Conservation (phyloP, 2,888 invertebrate genomes). For the Acanthosoma haemorrhoidale region DNA sequence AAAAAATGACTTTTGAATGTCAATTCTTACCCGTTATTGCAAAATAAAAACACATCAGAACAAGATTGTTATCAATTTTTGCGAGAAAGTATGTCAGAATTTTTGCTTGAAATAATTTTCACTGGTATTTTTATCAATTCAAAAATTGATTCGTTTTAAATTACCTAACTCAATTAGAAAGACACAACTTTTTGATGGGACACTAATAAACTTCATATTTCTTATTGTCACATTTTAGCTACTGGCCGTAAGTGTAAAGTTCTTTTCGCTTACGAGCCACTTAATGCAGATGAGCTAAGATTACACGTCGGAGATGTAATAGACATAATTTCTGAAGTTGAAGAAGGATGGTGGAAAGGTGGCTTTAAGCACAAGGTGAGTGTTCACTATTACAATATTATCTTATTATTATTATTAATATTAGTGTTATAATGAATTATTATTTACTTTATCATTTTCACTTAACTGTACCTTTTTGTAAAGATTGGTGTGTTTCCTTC, state of each 20-base stretch:
- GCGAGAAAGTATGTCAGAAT: too few species aligned
- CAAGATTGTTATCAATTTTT: too few species aligned
- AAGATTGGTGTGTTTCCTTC: slow-evolving; percentile 87
- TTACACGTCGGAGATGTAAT: slow-evolving; percentile 83
- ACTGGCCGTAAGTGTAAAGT: slow-evolving; percentile 58
- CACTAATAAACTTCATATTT: background rate
- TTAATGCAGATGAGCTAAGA: slow-evolving; percentile 87
- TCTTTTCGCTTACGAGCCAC: slow-evolving; percentile 85
- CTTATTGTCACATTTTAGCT: background rate
- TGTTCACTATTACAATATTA: slow-evolving; percentile 14
- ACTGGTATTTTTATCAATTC: too few species aligned
- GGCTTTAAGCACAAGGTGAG: slow-evolving; percentile 64
- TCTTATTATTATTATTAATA: background rate
- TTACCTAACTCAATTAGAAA: background rate
- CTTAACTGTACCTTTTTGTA: slow-evolving; percentile 16
- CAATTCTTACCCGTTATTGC: too few species aligned
- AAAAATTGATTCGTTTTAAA: too few species aligned
- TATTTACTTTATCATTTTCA: background rate
- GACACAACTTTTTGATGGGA: background rate
- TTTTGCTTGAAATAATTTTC: too few species aligned
- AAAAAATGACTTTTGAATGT: too few species aligned
- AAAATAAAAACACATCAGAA: too few species aligned
- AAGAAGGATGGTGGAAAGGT: slow-evolving; percentile 93
- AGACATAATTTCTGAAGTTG: slow-evolving; percentile 84
- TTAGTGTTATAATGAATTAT: background rate